These are phyloP conservation scores for Osmerus eperlanus DNA, from an alignment of 2,113 vertebrate genomes.

Conservation along the genomic window DNA sequence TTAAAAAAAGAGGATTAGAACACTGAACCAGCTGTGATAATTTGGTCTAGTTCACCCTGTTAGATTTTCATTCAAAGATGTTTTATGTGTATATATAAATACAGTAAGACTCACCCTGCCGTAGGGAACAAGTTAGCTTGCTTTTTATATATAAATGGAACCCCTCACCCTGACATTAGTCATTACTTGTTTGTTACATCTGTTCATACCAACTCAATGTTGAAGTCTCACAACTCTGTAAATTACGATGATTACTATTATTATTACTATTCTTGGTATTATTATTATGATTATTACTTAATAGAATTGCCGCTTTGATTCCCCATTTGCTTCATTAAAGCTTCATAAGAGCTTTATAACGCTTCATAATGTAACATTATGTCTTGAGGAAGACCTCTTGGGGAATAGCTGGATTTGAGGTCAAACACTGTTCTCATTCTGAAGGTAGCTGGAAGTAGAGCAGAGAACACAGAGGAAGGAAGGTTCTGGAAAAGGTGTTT, in stretches of 20 bases:
- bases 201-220: slow-evolving; percentile 39
- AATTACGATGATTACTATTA: slow-evolving; percentile 45
- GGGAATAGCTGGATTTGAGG: neutral
- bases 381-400: slow-evolving; percentile 3
- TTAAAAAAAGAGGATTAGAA: slow-evolving; percentile 54
- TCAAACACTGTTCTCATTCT: neutral
- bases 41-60: slow-evolving; percentile 72
- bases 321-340: slow-evolving; percentile 20
- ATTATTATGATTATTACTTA: slow-evolving; percentile 27
- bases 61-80: slow-evolving; percentile 41
- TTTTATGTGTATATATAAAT: slow-evolving; percentile 53
- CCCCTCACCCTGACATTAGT: slow-evolving; percentile 27
- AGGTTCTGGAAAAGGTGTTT: neutral
- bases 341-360: slow-evolving; percentile 39
- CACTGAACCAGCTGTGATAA: slow-evolving; percentile 60
- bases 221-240: slow-evolving; percentile 49
- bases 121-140: slow-evolving; percentile 49
- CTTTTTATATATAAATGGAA: slow-evolving; percentile 55
- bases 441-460: neutral
- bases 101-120: slow-evolving; percentile 46
- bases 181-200: slow-evolving; percentile 30
- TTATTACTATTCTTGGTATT: slow-evolving; percentile 40
- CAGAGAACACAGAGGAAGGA: neutral
- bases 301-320: slow-evolving; percentile 61
- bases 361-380: slow-evolving; percentile 30